These are phyloP conservation scores for Crocodylus rhombifer DNA, from an alignment of 2,797 vertebrate genomes.

Conservation along the genomic window DNA sequence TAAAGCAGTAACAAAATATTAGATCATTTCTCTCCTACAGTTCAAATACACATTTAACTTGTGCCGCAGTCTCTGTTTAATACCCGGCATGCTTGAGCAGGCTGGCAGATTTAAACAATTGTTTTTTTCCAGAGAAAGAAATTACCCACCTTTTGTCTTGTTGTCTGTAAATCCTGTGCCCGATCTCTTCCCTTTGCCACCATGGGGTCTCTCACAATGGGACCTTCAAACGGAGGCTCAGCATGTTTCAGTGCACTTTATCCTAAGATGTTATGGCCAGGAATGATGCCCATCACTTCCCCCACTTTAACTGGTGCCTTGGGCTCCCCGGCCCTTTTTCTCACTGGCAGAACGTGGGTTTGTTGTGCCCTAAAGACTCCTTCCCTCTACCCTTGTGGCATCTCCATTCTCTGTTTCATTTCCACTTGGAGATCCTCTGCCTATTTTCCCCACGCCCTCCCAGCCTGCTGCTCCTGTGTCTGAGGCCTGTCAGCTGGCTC, in stretches of 20 bases:
- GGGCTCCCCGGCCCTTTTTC: neutral
- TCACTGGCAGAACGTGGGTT: neutral
- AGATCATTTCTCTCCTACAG: neutral
- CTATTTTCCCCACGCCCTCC: neutral
- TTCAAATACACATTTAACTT: neutral
- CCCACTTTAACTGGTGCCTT: neutral
- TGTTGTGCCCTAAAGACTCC: neutral
- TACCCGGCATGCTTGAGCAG: neutral
- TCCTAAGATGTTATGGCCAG: neutral
- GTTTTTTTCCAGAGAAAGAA: neutral
- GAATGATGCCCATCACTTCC: neutral
- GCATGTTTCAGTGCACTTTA: neutral
- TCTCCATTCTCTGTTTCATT: neutral
- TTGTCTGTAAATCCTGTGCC: neutral
- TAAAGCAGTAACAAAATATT: neutral
- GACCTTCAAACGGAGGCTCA: neutral
- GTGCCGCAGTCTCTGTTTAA: neutral
- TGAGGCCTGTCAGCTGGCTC: fast-evolving
- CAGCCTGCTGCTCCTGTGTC: neutral
- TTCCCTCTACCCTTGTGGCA: neutral
- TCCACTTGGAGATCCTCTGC: neutral
- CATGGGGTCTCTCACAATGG: neutral
- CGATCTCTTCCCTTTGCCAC: neutral
- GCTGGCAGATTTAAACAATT: fast-evolving
- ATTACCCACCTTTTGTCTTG: neutral